These are phyloP conservation scores for Myoxocephalus aenaeus DNA, from an alignment of 2,797 vertebrate genomes.

Conservation along the genomic window DNA sequence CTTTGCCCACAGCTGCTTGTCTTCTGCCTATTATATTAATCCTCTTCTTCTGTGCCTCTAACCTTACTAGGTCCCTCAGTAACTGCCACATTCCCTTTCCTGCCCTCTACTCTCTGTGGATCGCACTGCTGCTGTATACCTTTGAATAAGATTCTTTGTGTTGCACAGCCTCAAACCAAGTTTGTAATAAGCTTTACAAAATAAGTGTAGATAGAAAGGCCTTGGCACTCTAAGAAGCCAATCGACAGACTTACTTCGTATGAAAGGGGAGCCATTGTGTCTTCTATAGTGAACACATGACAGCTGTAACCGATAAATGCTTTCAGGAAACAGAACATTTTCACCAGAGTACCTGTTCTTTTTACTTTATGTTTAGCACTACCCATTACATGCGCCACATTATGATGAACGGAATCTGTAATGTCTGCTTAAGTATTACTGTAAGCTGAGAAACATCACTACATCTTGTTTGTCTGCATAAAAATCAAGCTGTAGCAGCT, in stretches of 20 bases:
- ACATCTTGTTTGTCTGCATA: constrained; percentile 25
- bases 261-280: constrained; percentile 5
- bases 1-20: constrained; percentile 21
- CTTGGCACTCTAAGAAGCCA: neutral
- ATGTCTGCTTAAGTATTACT: constrained; percentile 11
- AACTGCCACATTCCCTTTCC: constrained; percentile 2
- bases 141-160: constrained; percentile 31
- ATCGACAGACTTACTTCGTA: neutral
- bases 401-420: constrained; percentile 13
- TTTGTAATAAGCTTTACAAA: constrained; percentile 30
- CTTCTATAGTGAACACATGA: constrained; percentile 10
- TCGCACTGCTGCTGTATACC: constrained; percentile 2
- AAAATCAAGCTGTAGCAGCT: constrained; percentile 21
- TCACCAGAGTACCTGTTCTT: neutral
- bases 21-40: constrained; percentile 25
- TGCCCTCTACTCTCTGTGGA: constrained; percentile 8
- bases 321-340: constrained; percentile 13
- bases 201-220: constrained; percentile 7
- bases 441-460: constrained; percentile 2
- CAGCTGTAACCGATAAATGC: constrained; percentile 18
- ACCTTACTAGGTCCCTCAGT: constrained; percentile 7
- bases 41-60: constrained; percentile 1
- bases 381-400: neutral
- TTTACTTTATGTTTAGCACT: neutral
- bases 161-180: neutral